Percentiles rank a stretch among this genome's conserved stretches.
Conservation (phyloP, 2,113 vertebrate genomes). For the Vidua macroura region DNA sequence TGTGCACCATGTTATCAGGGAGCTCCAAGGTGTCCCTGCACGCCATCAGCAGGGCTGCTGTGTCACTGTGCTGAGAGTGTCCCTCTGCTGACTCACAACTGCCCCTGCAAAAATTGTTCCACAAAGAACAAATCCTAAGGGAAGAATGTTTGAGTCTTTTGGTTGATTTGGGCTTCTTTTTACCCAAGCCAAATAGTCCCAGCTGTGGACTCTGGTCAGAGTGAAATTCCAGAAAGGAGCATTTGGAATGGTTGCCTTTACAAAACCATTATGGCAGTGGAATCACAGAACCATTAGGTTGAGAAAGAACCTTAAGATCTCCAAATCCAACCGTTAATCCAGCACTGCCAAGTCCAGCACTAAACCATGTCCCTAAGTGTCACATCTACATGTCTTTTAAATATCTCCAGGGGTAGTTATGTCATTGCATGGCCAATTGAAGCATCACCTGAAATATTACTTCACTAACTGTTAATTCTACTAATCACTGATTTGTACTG, state of each 20-base stretch:
- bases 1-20: neutral
- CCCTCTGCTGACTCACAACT: neutral
- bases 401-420: neutral
- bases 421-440: neutral
- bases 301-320: neutral
- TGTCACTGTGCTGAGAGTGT: neutral
- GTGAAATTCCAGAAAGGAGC: neutral
- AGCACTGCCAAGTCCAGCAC: neutral
- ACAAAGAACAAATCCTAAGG: neutral
- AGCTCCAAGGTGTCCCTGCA: neutral
- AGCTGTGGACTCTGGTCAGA: neutral
- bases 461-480: neutral
- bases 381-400: rapidly evolving
- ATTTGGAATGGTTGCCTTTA: neutral
- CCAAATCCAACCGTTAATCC: neutral
- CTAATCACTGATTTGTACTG: neutral
- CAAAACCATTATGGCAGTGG: neutral
- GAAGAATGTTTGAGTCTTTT: neutral
- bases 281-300: neutral
- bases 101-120: neutral
- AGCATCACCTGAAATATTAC: neutral
- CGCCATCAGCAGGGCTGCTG: neutral
- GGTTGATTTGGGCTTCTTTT: neutral
- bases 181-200: neutral
- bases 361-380: neutral